Conservation (phyloP, 2,888 invertebrate genomes). For the Notocelia uddmanniana region DNA sequence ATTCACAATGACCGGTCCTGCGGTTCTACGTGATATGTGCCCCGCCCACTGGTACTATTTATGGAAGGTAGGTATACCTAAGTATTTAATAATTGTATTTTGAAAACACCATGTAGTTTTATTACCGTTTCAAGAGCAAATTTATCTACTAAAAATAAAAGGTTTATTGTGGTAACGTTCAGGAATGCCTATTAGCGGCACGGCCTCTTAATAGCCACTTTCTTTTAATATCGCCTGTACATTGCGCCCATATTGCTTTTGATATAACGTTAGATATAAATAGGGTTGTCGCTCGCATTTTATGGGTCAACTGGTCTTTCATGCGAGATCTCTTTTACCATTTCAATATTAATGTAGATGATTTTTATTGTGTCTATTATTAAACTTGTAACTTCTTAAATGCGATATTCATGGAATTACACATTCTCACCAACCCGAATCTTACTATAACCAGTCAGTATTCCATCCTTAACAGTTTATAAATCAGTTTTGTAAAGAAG, state of each 20-base stretch:
- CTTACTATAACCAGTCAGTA: neutral
- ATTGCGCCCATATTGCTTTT: conserved; percentile 49
- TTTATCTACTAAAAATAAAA: conserved; percentile 16
- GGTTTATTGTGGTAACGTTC: conserved; percentile 16
- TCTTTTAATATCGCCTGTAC: conserved; percentile 52
- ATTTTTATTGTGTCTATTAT: neutral
- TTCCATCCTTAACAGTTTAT: neutral
- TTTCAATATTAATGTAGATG: neutral
- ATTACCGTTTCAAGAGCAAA: neutral
- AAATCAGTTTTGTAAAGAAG: neutral
- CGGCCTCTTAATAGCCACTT: conserved; percentile 57
- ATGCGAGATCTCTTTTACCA: neutral
- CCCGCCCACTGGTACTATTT: no score
- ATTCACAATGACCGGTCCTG: no score
- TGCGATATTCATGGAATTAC: neutral
- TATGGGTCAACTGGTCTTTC: conserved; percentile 5
- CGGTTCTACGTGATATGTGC: no score
- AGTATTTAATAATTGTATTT: no score
- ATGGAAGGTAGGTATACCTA: no score
- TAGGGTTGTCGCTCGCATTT: conserved; percentile 12
- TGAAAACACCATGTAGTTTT: no score
- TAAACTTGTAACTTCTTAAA: neutral
- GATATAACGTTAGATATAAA: conserved; percentile 49
- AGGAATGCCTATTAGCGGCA: conserved; percentile 59
- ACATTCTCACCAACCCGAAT: neutral